A percentile compares a stretch with the other conserved stretches of the same genome.
phyloP scores from a whole-genome alignment of 2,888 invertebrate species.

The Lasioglossum marginatum region DNA sequence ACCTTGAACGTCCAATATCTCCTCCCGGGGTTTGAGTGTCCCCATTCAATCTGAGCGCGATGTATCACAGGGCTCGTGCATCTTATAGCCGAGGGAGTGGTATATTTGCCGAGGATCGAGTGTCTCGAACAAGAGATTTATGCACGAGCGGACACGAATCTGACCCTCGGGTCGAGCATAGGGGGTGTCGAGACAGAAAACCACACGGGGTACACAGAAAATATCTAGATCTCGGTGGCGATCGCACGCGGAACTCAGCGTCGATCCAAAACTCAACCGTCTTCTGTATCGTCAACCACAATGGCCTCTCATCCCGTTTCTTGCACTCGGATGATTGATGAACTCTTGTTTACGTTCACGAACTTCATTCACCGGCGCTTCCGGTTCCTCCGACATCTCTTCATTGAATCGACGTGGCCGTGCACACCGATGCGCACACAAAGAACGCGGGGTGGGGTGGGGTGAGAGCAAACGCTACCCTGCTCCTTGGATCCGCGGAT shows the following conservation, averaged over 20 bases:
- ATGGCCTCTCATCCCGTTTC: conserved; percentile 61
- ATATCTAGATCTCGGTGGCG: conserved; percentile 43
- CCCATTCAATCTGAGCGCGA: conserved; percentile 51
- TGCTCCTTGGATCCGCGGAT: background rate
- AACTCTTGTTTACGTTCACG: conserved; percentile 71
- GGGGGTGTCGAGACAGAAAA: background rate
- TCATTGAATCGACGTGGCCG: conserved; percentile 45
- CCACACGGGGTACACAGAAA: conserved; percentile 46
- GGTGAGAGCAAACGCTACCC: background rate
- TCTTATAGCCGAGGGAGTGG: conserved; percentile 57
- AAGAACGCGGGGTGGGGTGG: background rate
- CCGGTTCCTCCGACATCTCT: conserved; percentile 50
- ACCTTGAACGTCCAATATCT: conserved; percentile 12
- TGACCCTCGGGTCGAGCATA: background rate
- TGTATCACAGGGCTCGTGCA: conserved; percentile 60
- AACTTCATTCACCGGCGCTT: conserved; percentile 56
- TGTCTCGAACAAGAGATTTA: conserved; percentile 67
- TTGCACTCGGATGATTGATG: conserved; percentile 73
- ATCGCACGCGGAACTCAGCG: background rate
- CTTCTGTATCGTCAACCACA: conserved; percentile 30
- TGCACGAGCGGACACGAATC: conserved; percentile 52
- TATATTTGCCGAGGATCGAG: conserved; percentile 65
- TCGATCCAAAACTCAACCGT: background rate
- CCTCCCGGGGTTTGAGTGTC: background rate
- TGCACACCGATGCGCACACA: background rate